Base-by-base conservation (phyloP, 2,888 invertebrate species). In the Eupelmus urozonus region DNA sequence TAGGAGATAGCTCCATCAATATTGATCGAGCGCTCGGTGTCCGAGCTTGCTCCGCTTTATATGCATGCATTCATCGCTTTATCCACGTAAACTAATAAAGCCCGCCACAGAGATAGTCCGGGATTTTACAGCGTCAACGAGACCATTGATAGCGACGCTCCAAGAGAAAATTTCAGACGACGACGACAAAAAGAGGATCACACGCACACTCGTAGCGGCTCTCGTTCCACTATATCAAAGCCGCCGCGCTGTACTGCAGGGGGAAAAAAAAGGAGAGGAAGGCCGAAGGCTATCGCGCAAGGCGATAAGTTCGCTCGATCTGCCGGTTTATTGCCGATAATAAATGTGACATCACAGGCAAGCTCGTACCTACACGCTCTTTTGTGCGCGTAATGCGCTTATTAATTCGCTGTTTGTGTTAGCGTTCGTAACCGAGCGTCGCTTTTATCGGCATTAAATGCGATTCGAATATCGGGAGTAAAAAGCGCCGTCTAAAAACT, bases 71-170 rank as follows among this genome's bases (percentile, higher is more conserved):
- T 40, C 16, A 7, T 51, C 49, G 13, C 45, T 11, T 5, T 18
- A 9, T 18, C 16, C 42, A 29, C 29, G 29, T 51, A 29, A 66
- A 65, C 74, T 74, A 74, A 74, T 72, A 72, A 72, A 72, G 23
- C 55, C 20, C 1, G n/a, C 59, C 45, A 3, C 20, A 42, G 11
- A 34, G 40, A 34, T 40, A 63, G 63, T 16, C 42, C n/a, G 11
- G 42, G 59, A 71, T 40, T 71, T 75, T 67, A 75, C 60, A 67
- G 57, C 71, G 73, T 59, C 69, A 45, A 69, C 49, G 59, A 25
- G 49, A 7, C 18, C 42, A 29, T 57, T 34, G 42, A 63, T 72
- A 53, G 34, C 53, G 16, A 42, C 18, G 53, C 45, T n/a, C n/a
- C n/a, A n/a, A n/a, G 23, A 60, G 73, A 29, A 67, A 74, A 74